phyloP scores from a whole-genome alignment of 2,888 invertebrate species.

The Eupithecia insigniata region DNA sequence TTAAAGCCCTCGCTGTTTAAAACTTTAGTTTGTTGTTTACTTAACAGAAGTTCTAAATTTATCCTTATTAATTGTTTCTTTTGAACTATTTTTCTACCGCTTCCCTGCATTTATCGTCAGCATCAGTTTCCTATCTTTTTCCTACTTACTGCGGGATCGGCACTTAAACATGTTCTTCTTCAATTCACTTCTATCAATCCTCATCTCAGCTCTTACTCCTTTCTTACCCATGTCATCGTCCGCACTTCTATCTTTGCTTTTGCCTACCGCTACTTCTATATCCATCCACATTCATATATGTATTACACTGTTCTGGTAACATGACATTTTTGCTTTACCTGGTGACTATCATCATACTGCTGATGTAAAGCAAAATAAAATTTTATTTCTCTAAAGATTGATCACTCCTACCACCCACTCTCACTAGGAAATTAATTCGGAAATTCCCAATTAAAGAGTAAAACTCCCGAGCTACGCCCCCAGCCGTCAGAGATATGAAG shows the following conservation, averaged over 20 bases:
- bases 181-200: neutral
- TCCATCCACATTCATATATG: neutral
- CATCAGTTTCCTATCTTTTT: neutral
- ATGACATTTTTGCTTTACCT: neutral
- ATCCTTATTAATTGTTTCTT: neutral
- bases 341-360: neutral
- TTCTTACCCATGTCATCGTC: neutral
- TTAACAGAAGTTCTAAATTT: neutral
- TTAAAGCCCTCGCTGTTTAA: neutral
- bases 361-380: neutral
- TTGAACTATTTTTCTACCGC: neutral
- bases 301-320: neutral
- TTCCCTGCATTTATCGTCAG: conserved; percentile 2
- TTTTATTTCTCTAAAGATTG: neutral
- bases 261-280: neutral
- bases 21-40: neutral
- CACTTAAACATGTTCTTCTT: neutral
- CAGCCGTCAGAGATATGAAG: neutral
- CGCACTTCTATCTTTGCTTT: neutral
- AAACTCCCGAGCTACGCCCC: too few relatives aligned
- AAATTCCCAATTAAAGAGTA: too few relatives aligned
- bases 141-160: too few relatives aligned
- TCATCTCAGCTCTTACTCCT: neutral
- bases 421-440: neutral
- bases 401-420: neutral